phyloP scores from a whole-genome alignment of 2,888 invertebrate species.

The Dolichomitus sp. region DNA sequence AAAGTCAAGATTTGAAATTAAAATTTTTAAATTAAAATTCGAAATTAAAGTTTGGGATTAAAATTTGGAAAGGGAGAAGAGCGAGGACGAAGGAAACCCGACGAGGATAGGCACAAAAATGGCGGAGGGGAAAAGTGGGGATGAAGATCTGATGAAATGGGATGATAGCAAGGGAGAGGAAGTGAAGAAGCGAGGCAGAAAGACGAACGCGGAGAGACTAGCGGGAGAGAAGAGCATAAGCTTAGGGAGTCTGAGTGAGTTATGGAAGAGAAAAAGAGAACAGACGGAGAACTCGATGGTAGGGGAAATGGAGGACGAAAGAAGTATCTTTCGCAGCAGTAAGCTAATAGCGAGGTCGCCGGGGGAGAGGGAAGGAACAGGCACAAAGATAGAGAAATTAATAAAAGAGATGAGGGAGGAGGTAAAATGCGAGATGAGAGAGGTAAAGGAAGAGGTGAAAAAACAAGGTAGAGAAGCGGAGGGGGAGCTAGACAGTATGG shows the following conservation, averaged over 20 bases:
- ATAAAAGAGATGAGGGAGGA: slow-evolving; percentile 10
- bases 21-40: no score
- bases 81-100: no score
- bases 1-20: no score
- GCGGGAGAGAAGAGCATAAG: background rate
- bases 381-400: background rate
- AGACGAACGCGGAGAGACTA: slow-evolving; percentile 30
- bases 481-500: background rate
- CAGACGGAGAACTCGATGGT: background rate
- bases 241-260: background rate
- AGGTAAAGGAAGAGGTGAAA: background rate
- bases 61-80: no score
- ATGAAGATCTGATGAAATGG: no score
- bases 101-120: no score
- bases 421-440: background rate
- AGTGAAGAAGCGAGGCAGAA: slow-evolving; percentile 1
- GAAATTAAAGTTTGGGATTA: no score
- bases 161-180: background rate
- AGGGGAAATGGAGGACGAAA: background rate
- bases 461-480: background rate
- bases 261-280: slow-evolving; percentile 29
- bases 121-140: background rate
- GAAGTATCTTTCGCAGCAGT: background rate
- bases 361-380: background rate
- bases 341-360: background rate